Evolutionary conservation across 2,888 invertebrate genomes (phyloP).

Genomic region (Chymomyza caudatula): DNA sequence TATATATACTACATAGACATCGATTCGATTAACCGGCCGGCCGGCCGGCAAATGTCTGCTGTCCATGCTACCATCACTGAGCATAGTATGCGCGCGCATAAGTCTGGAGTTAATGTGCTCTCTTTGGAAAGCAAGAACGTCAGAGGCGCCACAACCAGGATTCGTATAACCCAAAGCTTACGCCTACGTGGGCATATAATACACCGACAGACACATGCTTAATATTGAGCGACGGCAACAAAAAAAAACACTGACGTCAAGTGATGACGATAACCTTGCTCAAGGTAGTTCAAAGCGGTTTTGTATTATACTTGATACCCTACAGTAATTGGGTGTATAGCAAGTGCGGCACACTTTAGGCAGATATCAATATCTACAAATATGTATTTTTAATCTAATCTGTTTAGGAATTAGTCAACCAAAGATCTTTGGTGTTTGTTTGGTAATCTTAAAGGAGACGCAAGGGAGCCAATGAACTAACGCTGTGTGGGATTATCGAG

Average conservation of each 20-base stretch:
- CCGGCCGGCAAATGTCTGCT: neutral
- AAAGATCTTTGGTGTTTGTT: too few relatives aligned
- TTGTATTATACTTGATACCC: constrained; percentile 13
- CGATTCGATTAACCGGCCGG: neutral
- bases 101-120: neutral
- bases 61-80: neutral
- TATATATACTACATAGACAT: constrained; percentile 3
- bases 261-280: constrained; percentile 44
- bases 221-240: neutral
- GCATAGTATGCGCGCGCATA: neutral
- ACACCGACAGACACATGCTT: neutral
- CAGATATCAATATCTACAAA: neutral
- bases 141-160: neutral
- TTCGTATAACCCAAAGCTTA: neutral
- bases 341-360: neutral
- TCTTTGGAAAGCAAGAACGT: neutral
- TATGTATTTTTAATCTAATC: neutral
- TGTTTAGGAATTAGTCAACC: neutral
- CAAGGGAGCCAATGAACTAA: neutral
- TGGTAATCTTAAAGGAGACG: neutral
- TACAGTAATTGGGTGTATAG: neutral
- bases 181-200: neutral
- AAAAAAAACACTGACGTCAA: neutral
- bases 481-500: too few relatives aligned
- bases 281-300: constrained; percentile 49